Conservation (phyloP, 2,888 invertebrate species). For the Gymnoscelis rufifasciata region DNA sequence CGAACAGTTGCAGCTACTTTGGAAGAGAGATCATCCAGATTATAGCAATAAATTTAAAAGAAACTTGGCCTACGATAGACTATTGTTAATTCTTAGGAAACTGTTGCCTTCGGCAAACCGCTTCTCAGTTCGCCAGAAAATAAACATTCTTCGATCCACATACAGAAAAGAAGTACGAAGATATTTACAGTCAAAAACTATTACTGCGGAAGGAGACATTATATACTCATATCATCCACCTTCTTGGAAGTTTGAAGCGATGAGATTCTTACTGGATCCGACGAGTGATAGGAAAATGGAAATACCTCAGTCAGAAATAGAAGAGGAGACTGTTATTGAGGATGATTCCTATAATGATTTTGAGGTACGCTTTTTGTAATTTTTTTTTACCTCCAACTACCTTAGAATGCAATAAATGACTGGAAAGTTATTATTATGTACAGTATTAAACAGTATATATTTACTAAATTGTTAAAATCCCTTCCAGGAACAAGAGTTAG, state of each 20-base stretch:
- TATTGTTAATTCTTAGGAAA: constrained; percentile 33
- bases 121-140: constrained; percentile 38
- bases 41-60: constrained; percentile 40
- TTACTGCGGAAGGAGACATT: constrained; percentile 34
- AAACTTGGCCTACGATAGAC: constrained; percentile 30
- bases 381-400: not conserved
- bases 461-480: not conserved
- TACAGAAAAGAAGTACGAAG: constrained; percentile 38
- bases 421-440: too few species aligned
- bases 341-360: constrained; percentile 19
- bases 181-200: constrained; percentile 33
- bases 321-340: constrained; percentile 19
- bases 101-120: constrained; percentile 33
- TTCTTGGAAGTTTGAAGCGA: constrained; percentile 39
- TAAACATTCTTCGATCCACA: constrained; percentile 40
- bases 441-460: too few species aligned
- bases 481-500: constrained; percentile 25
- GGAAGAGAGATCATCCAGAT: constrained; percentile 37
- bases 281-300: constrained; percentile 17
- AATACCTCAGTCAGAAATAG: constrained; percentile 16
- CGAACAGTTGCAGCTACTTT: constrained; percentile 33
- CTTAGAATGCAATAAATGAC: too few species aligned
- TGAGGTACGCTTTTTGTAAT: constrained; percentile 5
- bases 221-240: constrained; percentile 33
- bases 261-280: constrained; percentile 34